phyloP scores from a whole-genome alignment of 2,113 vertebrate genomes.

The Psephotus haematonotus region DNA sequence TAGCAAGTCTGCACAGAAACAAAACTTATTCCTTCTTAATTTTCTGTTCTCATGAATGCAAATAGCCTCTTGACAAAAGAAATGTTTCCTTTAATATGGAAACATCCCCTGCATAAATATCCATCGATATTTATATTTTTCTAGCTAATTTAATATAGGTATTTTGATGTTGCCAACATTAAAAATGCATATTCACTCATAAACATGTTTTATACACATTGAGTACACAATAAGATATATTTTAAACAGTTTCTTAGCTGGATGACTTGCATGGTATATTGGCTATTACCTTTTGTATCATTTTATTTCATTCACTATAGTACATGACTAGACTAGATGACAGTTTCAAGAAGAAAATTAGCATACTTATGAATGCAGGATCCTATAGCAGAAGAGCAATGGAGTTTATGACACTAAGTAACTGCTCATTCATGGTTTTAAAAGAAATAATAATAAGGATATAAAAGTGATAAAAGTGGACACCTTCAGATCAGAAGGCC shows the following conservation, averaged over 20 bases:
- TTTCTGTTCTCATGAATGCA: conserved; percentile 32
- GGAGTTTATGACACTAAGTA: background rate
- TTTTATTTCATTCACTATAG: conserved; percentile 2
- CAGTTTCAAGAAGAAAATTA: background rate
- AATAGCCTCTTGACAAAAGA: conserved; percentile 40
- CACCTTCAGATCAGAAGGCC: background rate
- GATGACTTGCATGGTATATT: background rate
- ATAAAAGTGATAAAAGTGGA: background rate
- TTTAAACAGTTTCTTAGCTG: background rate
- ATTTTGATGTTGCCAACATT: background rate
- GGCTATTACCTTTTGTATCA: background rate
- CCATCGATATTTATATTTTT: background rate
- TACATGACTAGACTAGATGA: background rate
- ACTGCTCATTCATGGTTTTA: background rate
- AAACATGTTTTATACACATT: background rate
- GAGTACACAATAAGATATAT: background rate
- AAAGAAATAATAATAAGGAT: background rate
- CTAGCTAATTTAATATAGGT: background rate
- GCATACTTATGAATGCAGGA: background rate
- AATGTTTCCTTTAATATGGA: conserved; percentile 19
- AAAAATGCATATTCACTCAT: background rate
- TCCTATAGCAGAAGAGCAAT: background rate
- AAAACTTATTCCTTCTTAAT: conserved; percentile 34
- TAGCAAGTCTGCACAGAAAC: background rate
- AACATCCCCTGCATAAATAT: conserved; percentile 17